phyloP scores from a whole-genome alignment of 2,797 vertebrate genomes.

The Channallabes apus region DNA sequence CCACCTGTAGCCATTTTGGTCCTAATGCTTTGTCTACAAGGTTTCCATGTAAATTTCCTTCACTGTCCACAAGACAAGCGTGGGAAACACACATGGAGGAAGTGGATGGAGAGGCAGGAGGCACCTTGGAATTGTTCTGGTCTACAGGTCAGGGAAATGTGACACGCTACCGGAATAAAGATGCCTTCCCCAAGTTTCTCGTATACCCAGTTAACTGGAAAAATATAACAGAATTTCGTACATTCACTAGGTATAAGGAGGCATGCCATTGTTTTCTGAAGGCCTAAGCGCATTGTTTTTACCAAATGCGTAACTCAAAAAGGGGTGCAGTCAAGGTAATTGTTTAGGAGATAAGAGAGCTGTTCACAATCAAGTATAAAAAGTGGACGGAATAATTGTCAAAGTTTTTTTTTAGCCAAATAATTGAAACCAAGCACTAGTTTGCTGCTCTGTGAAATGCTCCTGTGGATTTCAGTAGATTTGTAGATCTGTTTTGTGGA shows the following conservation, averaged over 20 bases:
- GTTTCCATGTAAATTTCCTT: constrained; percentile 80
- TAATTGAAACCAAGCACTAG: background rate
- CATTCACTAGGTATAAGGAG: constrained; percentile 65
- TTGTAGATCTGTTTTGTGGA: background rate
- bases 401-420: background rate
- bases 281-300: background rate
- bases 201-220: constrained; percentile 48
- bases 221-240: constrained; percentile 45
- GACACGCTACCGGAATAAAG: constrained; percentile 78
- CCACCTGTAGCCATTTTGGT: constrained; percentile 53
- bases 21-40: constrained; percentile 68
- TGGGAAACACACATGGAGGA: constrained; percentile 84
- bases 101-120: constrained; percentile 75
- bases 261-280: constrained; percentile 61
- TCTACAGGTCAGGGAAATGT: constrained; percentile 75
- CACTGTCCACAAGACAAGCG: constrained; percentile 75
- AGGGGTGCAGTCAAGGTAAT: background rate
- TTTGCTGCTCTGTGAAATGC: background rate
- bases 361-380: background rate
- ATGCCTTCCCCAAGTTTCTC: constrained; percentile 68
- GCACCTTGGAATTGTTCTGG: constrained; percentile 82
- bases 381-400: background rate
- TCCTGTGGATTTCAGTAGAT: background rate
- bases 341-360: background rate
- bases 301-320: constrained; percentile 32